Evolutionary conservation across 2,888 invertebrate species (phyloP), one percentile per base, ranked within the genome.

Genomic region (Choristoneura rosaceana): DNA sequence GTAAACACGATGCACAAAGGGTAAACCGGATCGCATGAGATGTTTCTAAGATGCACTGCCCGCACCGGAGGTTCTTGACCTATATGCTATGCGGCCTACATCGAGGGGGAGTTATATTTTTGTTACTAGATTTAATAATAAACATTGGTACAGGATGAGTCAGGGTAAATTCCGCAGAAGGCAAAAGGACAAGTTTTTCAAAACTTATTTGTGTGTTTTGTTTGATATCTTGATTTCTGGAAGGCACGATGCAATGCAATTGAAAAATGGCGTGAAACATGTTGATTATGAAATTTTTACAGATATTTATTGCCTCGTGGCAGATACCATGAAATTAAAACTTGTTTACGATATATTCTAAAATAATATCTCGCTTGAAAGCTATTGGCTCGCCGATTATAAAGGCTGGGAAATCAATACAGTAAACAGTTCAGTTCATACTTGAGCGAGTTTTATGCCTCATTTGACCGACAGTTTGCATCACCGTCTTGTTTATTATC

Each of bases 11-110:
- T 66, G 70, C 69, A 70, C 74, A 77, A 74, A 73, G 78, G 77
- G 70, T 73, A 81, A 84, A 84, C 81, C 81, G 78, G 78, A 79
- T 82, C 77, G 82, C 84, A 82, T 84, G 81, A 77, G 79, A 78
- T 80, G 78, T 75, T 76, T 80, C 81, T 84, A 76, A 76, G 81
- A 81, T 85, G 85, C 83, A 82, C 78, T 77, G 76, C 73, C 74
- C 77, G 76, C 78, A 81, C 75, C 74, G 74, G 83, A 87, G 90
- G 88, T 90, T 87, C 87, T 89, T 90, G 90, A 89, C 90, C 89
- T 76, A 88, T 82, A 84, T 86, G 84, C 77, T 80, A 77, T 78
- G 82, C 75, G 76, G 74, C 74, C 76, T 75, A 78, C 74, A 75
- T 77, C 76, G 77, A 76, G 73, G 78, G 78, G 76, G 80, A 80